A percentile compares a stretch with the other conserved stretches of the same genome.
Evolutionary conservation across 2,113 vertebrate genomes (phyloP).

Genomic region (Tenrec ecaudatus): DNA sequence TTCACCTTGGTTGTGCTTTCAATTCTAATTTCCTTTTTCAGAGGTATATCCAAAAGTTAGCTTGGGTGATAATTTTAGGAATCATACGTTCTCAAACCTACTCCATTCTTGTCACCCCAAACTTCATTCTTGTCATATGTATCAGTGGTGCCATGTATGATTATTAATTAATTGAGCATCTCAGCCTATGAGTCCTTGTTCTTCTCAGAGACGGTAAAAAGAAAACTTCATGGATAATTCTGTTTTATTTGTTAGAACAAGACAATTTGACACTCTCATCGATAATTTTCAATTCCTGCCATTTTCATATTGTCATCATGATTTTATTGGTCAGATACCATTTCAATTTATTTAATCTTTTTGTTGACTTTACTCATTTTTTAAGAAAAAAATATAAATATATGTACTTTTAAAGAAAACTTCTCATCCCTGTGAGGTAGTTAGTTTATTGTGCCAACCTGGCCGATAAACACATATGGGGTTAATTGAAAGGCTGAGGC

Average conservation of each 20-base stretch:
- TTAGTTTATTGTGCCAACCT: too few species aligned
- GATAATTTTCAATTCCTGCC: not conserved
- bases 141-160: not conserved
- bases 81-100: not conserved
- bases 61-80: not conserved
- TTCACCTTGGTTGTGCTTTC: not conserved
- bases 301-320: not conserved
- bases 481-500: too few species aligned
- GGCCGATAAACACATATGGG: too few species aligned
- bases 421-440: constrained; percentile 13
- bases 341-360: not conserved
- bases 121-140: not conserved
- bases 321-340: not conserved
- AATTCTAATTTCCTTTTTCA: not conserved
- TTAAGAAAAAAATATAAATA: not conserved
- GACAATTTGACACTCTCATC: not conserved
- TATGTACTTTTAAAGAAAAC: constrained; percentile 49
- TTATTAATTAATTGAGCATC: not conserved
- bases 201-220: not conserved
- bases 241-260: not conserved
- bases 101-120: not conserved
- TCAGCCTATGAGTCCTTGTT: not conserved
- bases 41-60: not conserved
- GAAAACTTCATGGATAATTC: not conserved
- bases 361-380: constrained; percentile 14